Evolutionary conservation across 2,888 invertebrate species (phyloP).

Genomic region (Dinocampus coccinellae): DNA sequence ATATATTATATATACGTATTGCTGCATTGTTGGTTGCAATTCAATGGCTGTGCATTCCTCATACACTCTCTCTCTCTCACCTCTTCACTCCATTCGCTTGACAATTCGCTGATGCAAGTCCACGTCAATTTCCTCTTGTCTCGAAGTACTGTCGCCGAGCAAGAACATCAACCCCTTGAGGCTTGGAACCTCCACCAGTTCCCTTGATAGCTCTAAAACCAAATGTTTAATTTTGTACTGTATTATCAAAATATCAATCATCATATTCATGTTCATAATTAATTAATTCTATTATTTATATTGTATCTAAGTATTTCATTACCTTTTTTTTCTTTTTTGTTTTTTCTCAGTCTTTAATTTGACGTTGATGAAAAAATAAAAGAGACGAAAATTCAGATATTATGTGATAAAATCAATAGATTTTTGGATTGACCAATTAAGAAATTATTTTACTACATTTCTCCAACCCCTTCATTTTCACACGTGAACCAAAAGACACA

Average conservation of each 20-base stretch:
- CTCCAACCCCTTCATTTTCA: conserved; percentile 44
- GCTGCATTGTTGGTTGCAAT: conserved; percentile 37
- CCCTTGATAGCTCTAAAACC: conserved; percentile 1
- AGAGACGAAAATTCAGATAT: not conserved
- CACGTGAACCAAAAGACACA: conserved; percentile 44
- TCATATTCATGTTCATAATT: not conserved
- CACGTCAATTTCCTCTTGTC: conserved; percentile 14
- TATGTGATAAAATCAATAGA: not conserved
- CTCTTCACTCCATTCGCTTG: not conserved
- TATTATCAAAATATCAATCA: conserved; percentile 34
- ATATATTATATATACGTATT: not conserved
- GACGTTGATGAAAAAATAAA: no score
- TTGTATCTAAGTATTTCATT: no score
- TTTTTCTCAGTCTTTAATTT: not conserved
- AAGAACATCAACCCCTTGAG: conserved; percentile 16
- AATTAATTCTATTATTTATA: not conserved
- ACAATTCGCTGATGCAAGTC: conserved; percentile 10
- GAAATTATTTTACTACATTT: conserved; percentile 5
- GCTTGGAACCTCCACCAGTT: not conserved
- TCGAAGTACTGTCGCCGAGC: not conserved
- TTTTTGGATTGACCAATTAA: not conserved
- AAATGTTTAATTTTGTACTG: conserved; percentile 51
- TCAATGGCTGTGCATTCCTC: conserved; percentile 34
- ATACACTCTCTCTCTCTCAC: not conserved
- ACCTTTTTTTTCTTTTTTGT: not conserved